These are phyloP conservation scores for Amia ocellicauda DNA, from an alignment of 2,113 vertebrate species.

Conservation along the genomic window DNA sequence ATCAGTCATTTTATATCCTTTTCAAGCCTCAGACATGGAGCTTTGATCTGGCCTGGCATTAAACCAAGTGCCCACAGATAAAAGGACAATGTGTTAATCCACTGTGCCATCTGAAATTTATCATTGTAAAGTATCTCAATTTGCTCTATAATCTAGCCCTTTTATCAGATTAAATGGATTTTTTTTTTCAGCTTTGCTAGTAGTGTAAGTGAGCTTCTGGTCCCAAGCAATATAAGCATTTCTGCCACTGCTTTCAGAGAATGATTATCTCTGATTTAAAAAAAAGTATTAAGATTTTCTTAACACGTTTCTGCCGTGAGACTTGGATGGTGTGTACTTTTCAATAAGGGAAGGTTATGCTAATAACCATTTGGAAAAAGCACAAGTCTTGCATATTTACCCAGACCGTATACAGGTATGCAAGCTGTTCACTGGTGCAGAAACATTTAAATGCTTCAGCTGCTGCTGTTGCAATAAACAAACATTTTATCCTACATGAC, in stretches of 20 bases:
- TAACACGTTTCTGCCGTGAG: no score
- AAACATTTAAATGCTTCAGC: neutral
- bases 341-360: no score
- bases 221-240: conserved; percentile 2
- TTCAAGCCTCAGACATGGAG: conserved; percentile 5
- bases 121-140: conserved; percentile 37
- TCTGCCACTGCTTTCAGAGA: neutral
- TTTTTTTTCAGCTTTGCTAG: conserved; percentile 19
- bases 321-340: no score
- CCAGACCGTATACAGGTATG: neutral
- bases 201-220: conserved; percentile 17
- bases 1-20: conserved; percentile 18
- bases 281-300: no score
- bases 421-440: neutral
- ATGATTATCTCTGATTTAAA: neutral
- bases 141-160: conserved; percentile 48
- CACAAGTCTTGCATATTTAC: neutral
- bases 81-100: conserved; percentile 44
- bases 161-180: conserved; percentile 59
- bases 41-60: conserved; percentile 16
- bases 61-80: conserved; percentile 27
- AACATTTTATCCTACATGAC: neutral
- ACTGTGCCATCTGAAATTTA: conserved; percentile 30
- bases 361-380: neutral
- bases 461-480: no score